Base-by-base conservation (phyloP, 2,113 vertebrate species). In the Sitta europaea region DNA sequence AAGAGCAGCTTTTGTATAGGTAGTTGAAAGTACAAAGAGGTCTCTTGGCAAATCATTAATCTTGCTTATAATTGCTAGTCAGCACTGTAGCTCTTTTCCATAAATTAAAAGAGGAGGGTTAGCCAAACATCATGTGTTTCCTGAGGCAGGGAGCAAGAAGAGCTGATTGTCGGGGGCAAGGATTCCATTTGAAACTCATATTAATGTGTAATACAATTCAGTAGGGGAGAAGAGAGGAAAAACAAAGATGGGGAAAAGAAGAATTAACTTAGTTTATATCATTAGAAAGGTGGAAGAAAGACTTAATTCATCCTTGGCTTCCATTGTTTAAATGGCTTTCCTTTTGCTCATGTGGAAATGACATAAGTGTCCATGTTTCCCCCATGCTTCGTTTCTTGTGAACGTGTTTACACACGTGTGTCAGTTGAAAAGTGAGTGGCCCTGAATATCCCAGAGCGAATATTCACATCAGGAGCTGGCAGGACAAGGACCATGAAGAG, bases 1-100 rank as follows among this genome's bases (percentile, higher is more conserved):
- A 95, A 90, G 62, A 81, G 3, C 77, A 76, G 89, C 58, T 85
- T 92, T 95, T 90, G 57, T 87, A 68, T 78, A 91, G 77, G 89
- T 96, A 61, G 74, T 77, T 74, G 53, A 75, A 95, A 87, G 70
- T 72, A 91, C 73, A 78, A 76, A 87, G 47, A 43, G 22, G 76
- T 94, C 55, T 93, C 77, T 87, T 84, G 86, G 70, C 80, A 91
- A 96, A 94, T 90, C 85, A 85, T 96, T 96, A 90, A 90, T 96
- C 87, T 95, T 93, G 54, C 54, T 81, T 86, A 47, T 90, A 91
- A 93, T 82, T 94, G 65, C 77, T 79, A 67, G 80, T 91, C 84
- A 91, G 81, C 58, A 38, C 38, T 92, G 80, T 72, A 75, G 89
- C 29, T 85, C 54, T 91, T 89, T 82, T 54, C 81, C 66, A 73